Base-by-base conservation (phyloP, 2,888 invertebrate genomes). In the Acleris literana region DNA sequence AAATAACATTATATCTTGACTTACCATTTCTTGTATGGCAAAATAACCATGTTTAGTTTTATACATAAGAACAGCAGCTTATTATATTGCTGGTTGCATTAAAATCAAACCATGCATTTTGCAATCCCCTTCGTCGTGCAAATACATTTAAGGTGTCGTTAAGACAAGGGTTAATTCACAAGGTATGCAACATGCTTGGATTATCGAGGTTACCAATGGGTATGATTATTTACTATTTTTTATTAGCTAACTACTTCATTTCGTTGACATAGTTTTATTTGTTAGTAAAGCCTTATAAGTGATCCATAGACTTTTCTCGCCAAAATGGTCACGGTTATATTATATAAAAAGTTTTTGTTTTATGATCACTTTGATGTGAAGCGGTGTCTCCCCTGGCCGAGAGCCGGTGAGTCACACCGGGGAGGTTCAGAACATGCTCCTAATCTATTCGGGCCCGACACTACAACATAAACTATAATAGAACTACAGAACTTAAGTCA, bases 41-140 rank as follows among this genome's bases (percentile, higher is more conserved):
- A 76, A 79, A 82, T 83, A 82, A 77, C 85, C 86, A 85, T 76
- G 76, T 75, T 72, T 74, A 70, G 63, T 68, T 74, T 72, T 46
- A 49, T 60, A 49, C 25, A 75, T 74, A 79, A 76, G 79, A 82
- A 77, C 77, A 77, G 79, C 78, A 80, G 70, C 72, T 71, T 71
- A 70, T 68, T 22, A 49, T 58, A 39, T 63, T 71, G 73, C 70
- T 68, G 73, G 72, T 73, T 78, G 81, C 80, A 73, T 76, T 74
- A 79, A 80, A 80, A 82, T 81, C 78, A 73, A 52, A 61, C 18
- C 60, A 61, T 65, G 65, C 65, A 65, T 25, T 18, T 54, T 59
- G 25, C 17, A n/a, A 29, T 61, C 49, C 18, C 43, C n/a, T 55
- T 39, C 52, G 16, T 60, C 20, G 59, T 64, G 64, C 33, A 48